Evolutionary conservation across 1,140 invertebrate genomes (phyloP).

Genomic region (Acyrthosiphon pisum): DNA sequence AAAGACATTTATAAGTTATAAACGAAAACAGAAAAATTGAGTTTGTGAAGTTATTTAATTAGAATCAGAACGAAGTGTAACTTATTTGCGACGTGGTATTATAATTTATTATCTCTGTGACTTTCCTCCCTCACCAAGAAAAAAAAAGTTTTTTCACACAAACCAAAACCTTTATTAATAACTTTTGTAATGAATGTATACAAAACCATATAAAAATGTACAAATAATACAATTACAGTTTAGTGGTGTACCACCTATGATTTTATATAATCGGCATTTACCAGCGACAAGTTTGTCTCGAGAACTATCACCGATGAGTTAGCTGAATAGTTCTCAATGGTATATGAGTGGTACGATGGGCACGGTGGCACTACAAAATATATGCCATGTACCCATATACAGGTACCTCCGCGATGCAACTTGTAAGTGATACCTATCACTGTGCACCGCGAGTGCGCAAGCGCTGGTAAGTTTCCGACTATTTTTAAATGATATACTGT

Average conservation of each 20-base stretch:
- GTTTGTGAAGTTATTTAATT: constrained; percentile 6
- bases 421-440: not conserved
- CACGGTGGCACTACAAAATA: not conserved
- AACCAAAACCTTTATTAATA: not conserved
- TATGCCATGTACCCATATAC: not conserved
- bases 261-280: not conserved
- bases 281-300: too few relatives aligned
- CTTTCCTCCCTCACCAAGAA: not conserved
- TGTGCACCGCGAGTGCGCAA: not conserved
- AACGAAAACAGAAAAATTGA: not conserved
- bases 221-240: not conserved
- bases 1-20: not conserved
- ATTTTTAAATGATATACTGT: not conserved
- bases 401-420: not conserved
- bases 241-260: not conserved
- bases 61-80: not conserved
- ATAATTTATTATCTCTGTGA: not conserved
- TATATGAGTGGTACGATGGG: not conserved
- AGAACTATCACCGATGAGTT: not conserved
- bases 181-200: not conserved
- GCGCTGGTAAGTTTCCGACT: not conserved
- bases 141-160: not conserved
- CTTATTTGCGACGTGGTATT: not conserved
- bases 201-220: not conserved
- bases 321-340: not conserved